Evolutionary conservation across 2,888 invertebrate species (phyloP).

Genomic region (Clostera curtula): DNA sequence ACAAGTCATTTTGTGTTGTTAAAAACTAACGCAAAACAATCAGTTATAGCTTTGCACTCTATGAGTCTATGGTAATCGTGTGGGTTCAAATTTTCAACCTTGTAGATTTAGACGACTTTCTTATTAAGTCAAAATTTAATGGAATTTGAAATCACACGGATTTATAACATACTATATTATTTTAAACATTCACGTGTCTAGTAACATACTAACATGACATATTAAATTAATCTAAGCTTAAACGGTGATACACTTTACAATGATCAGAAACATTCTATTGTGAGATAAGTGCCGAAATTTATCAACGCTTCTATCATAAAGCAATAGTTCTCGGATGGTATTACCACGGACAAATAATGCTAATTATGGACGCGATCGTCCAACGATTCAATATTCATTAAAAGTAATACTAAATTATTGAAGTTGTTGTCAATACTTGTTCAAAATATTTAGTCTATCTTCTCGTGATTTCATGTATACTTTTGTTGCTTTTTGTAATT

Average conservation of each 20-base stretch:
- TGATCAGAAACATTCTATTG: constrained; percentile 64
- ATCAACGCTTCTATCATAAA: constrained; percentile 23
- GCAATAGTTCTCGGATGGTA: constrained; percentile 46
- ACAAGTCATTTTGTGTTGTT: constrained; percentile 56
- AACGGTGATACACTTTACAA: constrained; percentile 68
- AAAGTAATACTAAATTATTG: background rate
- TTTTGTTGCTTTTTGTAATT: too few species aligned
- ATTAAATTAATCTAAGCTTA: constrained; percentile 64
- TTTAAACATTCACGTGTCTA: constrained; percentile 57
- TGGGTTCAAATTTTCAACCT: constrained; percentile 27
- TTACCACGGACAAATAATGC: constrained; percentile 46
- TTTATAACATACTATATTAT: constrained; percentile 39
- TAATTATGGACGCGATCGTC: constrained; percentile 68
- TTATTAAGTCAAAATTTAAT: constrained; percentile 4
- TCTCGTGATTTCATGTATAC: constrained; percentile 8
- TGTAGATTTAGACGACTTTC: constrained; percentile 6
- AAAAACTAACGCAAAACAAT: constrained; percentile 71
- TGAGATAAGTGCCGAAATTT: constrained; percentile 47
- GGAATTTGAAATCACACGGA: constrained; percentile 31
- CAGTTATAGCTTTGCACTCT: constrained; percentile 67
- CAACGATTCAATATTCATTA: constrained; percentile 48
- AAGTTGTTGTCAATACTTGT: too few species aligned
- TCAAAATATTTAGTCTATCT: constrained; percentile 1
- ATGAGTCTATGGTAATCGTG: constrained; percentile 48
- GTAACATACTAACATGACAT: constrained; percentile 66